Evolutionary conservation across 1,140 invertebrate genomes (phyloP).

Genomic region (Metopolophium dirhodum): DNA sequence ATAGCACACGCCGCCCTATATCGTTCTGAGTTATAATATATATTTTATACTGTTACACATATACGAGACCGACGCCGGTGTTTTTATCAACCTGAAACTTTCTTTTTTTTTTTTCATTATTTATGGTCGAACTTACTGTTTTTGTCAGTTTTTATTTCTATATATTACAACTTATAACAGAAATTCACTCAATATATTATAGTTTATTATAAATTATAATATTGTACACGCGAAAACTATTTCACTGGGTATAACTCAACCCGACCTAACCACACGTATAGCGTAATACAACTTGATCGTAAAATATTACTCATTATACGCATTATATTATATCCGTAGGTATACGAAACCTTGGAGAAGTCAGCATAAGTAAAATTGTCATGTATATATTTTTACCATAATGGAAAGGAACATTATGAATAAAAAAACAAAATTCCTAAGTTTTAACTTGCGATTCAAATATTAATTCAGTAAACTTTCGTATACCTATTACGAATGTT

Average conservation of each 20-base stretch:
- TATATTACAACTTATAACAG: not conserved
- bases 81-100: slow-evolving; percentile 12
- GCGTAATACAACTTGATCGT: not conserved
- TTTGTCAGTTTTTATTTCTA: not conserved
- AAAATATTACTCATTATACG: not conserved
- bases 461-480: not conserved
- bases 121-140: not conserved
- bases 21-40: not conserved
- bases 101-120: not conserved
- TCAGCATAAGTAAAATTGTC: not conserved
- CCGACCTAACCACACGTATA: not conserved
- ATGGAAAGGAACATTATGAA: not conserved
- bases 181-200: not conserved
- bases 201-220: not conserved
- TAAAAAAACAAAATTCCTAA: not conserved
- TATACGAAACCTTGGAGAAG: not conserved
- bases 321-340: not conserved
- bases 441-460: not conserved
- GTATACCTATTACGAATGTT: not conserved
- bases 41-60: not conserved
- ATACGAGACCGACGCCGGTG: not conserved
- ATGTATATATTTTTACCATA: not conserved
- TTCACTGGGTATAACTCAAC: not conserved
- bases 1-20: not conserved
- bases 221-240: not conserved